A percentile compares a stretch with the other conserved stretches of the same genome.
These are phyloP conservation scores for Lichenostomus cassidix DNA, from an alignment of 2,113 vertebrate species.

Conservation along the genomic window DNA sequence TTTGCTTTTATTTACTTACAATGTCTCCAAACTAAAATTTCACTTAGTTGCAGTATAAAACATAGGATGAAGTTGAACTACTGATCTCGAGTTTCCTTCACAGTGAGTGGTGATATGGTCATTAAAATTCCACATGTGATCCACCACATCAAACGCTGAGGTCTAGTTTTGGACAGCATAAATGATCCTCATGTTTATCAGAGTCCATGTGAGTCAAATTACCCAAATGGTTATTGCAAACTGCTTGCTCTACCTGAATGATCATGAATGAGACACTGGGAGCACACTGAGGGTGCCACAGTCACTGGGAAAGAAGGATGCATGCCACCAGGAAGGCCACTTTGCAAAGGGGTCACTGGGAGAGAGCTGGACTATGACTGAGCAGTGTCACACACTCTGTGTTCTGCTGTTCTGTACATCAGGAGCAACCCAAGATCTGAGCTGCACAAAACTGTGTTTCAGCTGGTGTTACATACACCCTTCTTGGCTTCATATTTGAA, in stretches of 20 bases:
- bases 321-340: neutral
- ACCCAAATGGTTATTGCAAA: neutral
- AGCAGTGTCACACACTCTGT: neutral
- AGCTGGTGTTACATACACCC: neutral
- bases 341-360: neutral
- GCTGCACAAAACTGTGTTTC: neutral
- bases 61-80: neutral
- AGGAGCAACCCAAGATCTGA: neutral
- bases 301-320: neutral
- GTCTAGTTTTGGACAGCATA: neutral
- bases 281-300: neutral
- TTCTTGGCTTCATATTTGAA: neutral
- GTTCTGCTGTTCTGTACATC: neutral
- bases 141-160: neutral
- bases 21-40: neutral
- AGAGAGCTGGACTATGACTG: neutral
- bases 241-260: neutral
- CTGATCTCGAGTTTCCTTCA: neutral
- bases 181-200: neutral
- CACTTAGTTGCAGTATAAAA: neutral
- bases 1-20: neutral
- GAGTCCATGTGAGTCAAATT: neutral
- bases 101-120: neutral
- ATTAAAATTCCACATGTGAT: neutral
- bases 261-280: neutral